phyloP scores from a whole-genome alignment of 2,888 invertebrate species.

The Diaperis boleti region DNA sequence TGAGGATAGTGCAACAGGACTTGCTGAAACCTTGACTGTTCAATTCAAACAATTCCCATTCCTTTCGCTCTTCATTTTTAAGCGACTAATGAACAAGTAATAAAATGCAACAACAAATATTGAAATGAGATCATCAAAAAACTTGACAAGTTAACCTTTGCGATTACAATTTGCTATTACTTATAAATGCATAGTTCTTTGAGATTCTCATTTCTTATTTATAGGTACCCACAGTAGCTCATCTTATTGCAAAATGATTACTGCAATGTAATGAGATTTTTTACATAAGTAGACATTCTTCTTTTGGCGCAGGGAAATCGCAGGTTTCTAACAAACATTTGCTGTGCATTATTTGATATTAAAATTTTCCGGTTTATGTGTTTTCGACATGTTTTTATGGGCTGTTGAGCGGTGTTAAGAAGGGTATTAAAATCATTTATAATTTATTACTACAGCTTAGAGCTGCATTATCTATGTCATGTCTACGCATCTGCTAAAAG shows the following conservation, averaged over 20 bases:
- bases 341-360: too few species aligned
- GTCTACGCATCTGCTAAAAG: too few species aligned
- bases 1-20: neutral
- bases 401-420: too few species aligned
- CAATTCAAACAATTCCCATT: slow-evolving; percentile 23
- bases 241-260: slow-evolving; percentile 38
- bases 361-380: too few species aligned
- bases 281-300: neutral
- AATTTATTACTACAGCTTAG: too few species aligned
- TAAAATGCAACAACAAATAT: slow-evolving; percentile 39
- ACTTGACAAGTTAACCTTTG: slow-evolving; percentile 38
- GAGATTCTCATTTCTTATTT: slow-evolving; percentile 42
- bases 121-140: slow-evolving; percentile 39
- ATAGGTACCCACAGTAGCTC: slow-evolving; percentile 38
- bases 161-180: slow-evolving; percentile 35
- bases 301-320: neutral
- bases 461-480: too few species aligned
- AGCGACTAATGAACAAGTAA: slow-evolving; percentile 29
- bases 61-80: slow-evolving; percentile 31
- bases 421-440: too few species aligned
- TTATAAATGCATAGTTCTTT: slow-evolving; percentile 35
- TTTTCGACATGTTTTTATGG: too few species aligned
- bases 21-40: slow-evolving; percentile 20
- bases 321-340: too few species aligned
- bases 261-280: slow-evolving; percentile 37